Conservation (phyloP, 1,140 invertebrate genomes). For the Apis mellifera region DNA sequence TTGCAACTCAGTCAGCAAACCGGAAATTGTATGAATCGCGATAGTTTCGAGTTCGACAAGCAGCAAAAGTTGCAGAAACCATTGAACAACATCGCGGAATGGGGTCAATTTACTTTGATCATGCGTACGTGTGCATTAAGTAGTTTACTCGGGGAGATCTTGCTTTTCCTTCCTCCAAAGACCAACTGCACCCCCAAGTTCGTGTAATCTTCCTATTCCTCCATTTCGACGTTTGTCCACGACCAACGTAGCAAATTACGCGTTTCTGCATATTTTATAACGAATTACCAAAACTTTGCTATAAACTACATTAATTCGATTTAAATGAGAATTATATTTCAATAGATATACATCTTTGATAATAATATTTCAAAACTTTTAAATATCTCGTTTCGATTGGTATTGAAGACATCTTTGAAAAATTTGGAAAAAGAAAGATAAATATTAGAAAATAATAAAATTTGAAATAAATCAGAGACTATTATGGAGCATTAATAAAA, state of each 20-base stretch:
- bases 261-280: background rate
- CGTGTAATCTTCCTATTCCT: constrained; percentile 2
- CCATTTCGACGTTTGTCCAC: background rate
- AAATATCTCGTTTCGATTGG: too few species aligned
- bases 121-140: constrained; percentile 31
- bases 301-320: too few species aligned
- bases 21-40: background rate
- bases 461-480: too few species aligned
- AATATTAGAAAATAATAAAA: too few species aligned
- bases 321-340: too few species aligned
- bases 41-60: constrained; percentile 14
- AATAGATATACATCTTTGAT: too few species aligned
- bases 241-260: background rate
- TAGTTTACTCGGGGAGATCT: constrained; percentile 14
- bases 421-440: too few species aligned
- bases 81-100: constrained; percentile 15
- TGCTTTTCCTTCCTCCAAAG: background rate
- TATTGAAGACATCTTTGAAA: too few species aligned
- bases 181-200: constrained; percentile 2
- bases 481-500: too few species aligned
- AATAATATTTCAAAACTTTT: too few species aligned
- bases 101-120: constrained; percentile 29
- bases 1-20: background rate
- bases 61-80: constrained; percentile 13
- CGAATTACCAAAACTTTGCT: background rate